Base-by-base conservation (phyloP, 2,888 invertebrate genomes). In the Mythimna vitellina region DNA sequence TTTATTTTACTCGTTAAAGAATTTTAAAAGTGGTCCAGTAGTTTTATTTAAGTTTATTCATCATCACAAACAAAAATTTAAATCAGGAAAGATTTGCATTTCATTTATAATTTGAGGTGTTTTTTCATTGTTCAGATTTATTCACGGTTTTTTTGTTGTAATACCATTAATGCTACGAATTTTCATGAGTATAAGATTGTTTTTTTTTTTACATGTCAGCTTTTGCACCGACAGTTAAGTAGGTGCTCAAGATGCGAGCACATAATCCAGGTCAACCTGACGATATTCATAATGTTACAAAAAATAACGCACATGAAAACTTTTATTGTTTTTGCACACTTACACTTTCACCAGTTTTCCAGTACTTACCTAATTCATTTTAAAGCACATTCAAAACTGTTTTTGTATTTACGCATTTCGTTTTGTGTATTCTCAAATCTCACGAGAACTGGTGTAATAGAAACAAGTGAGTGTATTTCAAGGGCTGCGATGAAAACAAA, bases 401-500 rank as follows among this genome's bases (percentile, higher is more conserved):
- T 49, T 32, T 17, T 63, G 14, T 77, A 22, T 60, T 35, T 46
- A 56, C 42, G 25, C 29, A 42, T 68, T 76, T 53, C 17, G 12
- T 35, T n/a, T 56, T 73, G 29, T 49, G 17, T 49, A 22, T n/a
- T 61, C 20, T n/a, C 7, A 63, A 61, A 61, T 61, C 60, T 65
- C 7, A 51, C 6, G 25, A 57, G 53, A 61, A n/a, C 14, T 46
- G 10, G 1, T 29, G 29, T 65, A 56, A 77, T 76, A 65, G 17
- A 54, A 66, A 62, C 64, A 76, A 68, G 63, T 65, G 63, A 35
- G 53, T 61, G 56, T 72, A 38, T 68, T 63, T 49, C 63, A 64
- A 56, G 61, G 53, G 53, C 38, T 69, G 22, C 49, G 57, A 76
- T 80, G 53, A 76, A 73, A 73, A 78, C 60, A 67, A 81, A 75